phyloP scores from a whole-genome alignment of 1,140 invertebrate species.

The Aphis craccivora region DNA sequence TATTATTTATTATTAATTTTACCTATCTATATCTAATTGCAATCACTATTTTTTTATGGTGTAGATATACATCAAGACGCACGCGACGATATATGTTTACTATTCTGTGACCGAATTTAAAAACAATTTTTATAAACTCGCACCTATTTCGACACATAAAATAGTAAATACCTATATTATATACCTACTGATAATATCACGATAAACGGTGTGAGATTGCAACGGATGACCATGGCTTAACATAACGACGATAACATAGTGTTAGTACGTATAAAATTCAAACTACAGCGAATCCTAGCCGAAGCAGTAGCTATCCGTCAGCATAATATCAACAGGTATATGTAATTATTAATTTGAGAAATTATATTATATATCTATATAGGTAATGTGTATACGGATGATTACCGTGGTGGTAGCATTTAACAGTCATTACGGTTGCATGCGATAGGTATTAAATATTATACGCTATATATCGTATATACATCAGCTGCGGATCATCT shows the following conservation, averaged over 20 bases:
- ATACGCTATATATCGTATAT: no score
- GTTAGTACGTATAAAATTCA: neutral
- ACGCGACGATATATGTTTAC: neutral
- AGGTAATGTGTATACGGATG: neutral
- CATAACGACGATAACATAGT: neutral
- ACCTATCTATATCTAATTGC: no score
- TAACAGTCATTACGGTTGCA: neutral
- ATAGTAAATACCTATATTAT: no score
- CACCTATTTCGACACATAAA: no score
- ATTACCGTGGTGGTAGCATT: neutral
- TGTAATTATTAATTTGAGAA: neutral
- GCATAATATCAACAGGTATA: neutral
- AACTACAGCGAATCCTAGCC: neutral
- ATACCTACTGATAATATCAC: no score
- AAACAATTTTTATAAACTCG: neutral
- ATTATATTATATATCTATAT: neutral
- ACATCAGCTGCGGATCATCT: no score
- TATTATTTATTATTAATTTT: no score
- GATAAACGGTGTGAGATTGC: neutral
- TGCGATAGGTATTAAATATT: neutral
- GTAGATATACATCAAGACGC: neutral
- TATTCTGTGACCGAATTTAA: neutral
- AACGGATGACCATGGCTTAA: neutral
- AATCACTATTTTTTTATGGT: neutral
- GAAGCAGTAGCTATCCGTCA: neutral